A percentile compares a stretch with the other conserved stretches of the same genome.
These are phyloP conservation scores for Sula dactylatra DNA, from an alignment of 2,113 vertebrate genomes.

Conservation along the genomic window DNA sequence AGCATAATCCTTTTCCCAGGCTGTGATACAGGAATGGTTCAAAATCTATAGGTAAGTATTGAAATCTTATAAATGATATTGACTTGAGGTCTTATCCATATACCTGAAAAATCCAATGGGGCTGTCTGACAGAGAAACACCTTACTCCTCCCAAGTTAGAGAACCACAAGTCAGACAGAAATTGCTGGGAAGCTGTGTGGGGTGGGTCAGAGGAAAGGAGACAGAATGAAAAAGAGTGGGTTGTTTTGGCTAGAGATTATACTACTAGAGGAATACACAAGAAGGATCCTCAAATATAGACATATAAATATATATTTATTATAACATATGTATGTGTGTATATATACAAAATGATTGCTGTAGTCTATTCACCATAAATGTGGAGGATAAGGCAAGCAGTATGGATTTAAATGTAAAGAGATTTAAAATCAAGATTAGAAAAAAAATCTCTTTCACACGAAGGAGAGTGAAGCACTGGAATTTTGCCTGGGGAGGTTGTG, in stretches of 20 bases:
- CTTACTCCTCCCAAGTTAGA: not conserved
- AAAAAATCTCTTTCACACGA: not conserved
- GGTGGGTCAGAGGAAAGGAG: not conserved
- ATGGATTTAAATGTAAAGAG: not conserved
- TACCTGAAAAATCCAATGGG: not conserved
- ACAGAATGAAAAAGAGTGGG: not conserved
- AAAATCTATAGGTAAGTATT: not conserved
- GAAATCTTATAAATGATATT: not conserved
- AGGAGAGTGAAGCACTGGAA: not conserved
- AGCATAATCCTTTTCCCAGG: not conserved
- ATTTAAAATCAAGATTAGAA: not conserved
- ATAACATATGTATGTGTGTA: not conserved
- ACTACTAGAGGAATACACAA: not conserved
- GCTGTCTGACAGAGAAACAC: not conserved
- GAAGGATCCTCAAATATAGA: not conserved
- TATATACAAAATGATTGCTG: not conserved
- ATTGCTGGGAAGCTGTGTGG: not conserved
- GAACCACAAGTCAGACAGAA: not conserved
- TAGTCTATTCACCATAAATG: not conserved
- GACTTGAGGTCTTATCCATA: not conserved
- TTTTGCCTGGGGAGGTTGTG: not conserved
- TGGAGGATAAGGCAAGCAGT: not conserved
- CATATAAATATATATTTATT: not conserved
- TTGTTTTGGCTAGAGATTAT: not conserved
- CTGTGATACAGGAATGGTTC: not conserved